Evolutionary conservation across 1,140 invertebrate species (phyloP).

Genomic region (Panulirus ornatus): DNA sequence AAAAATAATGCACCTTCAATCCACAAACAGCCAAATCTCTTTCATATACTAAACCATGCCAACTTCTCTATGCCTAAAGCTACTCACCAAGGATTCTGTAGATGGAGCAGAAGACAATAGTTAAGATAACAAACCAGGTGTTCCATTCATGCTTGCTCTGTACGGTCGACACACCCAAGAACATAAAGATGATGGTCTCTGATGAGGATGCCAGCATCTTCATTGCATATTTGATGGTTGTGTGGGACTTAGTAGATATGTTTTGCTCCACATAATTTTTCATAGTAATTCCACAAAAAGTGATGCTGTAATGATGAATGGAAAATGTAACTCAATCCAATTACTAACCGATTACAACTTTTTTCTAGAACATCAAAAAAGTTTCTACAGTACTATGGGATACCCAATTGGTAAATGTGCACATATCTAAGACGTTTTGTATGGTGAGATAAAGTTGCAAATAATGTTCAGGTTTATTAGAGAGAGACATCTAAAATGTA

Average conservation of each 20-base stretch:
- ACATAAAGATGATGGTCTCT: constrained; percentile 99
- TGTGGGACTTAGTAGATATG: constrained; percentile 98
- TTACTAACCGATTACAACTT: no score
- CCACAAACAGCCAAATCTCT: not conserved
- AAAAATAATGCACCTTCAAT: not conserved
- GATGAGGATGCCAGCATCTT: constrained; percentile 98
- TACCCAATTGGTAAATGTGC: no score
- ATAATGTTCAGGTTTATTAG: no score
- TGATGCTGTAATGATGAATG: constrained; percentile 95
- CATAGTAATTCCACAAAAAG: constrained; percentile 99
- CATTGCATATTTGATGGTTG: constrained; percentile 98
- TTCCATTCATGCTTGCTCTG: constrained; percentile 97
- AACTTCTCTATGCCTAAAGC: not conserved
- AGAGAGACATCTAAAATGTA: no score
- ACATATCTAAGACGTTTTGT: no score
- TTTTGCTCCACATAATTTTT: constrained; percentile 99
- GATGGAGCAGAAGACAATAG: constrained; percentile 95
- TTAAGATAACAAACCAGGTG: constrained; percentile 94
- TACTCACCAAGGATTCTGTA: constrained; percentile 93
- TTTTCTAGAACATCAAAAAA: no score
- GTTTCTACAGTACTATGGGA: no score
- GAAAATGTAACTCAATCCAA: no score
- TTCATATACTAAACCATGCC: no score
- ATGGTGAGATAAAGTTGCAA: no score
- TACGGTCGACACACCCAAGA: constrained; percentile 97